Conservation (phyloP, 2,888 invertebrate genomes). For the Helleia helle region DNA sequence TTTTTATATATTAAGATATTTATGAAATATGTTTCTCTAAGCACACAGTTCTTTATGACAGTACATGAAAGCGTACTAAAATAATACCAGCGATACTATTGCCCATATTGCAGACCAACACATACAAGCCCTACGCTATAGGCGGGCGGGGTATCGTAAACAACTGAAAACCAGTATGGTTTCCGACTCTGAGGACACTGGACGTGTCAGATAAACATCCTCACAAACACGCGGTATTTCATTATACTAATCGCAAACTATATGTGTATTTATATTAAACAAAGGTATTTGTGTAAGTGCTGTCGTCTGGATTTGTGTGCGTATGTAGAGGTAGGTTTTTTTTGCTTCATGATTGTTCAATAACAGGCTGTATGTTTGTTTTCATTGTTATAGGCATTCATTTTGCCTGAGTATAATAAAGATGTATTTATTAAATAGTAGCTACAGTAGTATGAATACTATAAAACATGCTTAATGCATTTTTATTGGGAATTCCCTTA, state of each 20-base stretch:
- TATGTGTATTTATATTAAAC: neutral
- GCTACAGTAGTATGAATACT: no score
- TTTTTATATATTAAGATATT: no score
- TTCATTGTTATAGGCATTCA: no score
- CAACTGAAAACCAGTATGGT: constrained; percentile 17
- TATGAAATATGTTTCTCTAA: no score
- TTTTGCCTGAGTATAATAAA: no score
- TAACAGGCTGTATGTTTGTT: neutral
- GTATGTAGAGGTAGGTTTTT: constrained; percentile 2
- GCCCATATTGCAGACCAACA: no score
- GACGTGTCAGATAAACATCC: neutral
- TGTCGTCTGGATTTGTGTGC: neutral
- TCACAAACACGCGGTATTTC: neutral
- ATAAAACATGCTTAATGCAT: no score
- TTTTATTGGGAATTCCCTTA: no score
- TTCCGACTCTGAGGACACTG: neutral
- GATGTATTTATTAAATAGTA: no score
- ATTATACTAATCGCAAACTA: neutral
- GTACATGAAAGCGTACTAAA: no score
- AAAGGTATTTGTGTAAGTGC: neutral
- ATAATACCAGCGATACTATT: neutral
- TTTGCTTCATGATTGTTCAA: neutral
- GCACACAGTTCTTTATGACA: no score
- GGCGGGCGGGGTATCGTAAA: constrained; percentile 25
- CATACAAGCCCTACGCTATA: constrained; percentile 18